Percentiles rank a stretch among this genome's conserved stretches.
Conservation (phyloP, 1,140 invertebrate species). For the Gryon sp. region DNA sequence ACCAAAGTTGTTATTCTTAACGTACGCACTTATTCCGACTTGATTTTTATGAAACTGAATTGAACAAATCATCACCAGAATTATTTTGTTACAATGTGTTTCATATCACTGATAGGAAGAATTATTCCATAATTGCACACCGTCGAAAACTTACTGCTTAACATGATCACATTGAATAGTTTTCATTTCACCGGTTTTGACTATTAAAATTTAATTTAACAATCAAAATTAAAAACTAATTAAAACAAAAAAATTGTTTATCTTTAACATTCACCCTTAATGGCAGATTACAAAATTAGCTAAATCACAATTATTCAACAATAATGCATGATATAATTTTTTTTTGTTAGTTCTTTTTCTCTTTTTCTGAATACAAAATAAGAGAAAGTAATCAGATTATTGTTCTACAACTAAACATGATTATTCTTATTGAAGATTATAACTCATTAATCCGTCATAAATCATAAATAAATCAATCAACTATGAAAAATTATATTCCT, state of each 20-base stretch:
- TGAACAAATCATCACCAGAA: constrained; percentile 12
- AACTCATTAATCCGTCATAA: too few relatives aligned
- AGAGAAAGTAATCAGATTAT: too few relatives aligned
- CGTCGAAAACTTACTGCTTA: constrained; percentile 28
- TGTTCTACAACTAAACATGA: neutral
- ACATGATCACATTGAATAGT: constrained; percentile 25
- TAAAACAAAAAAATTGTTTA: constrained; percentile 28
- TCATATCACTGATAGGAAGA: constrained; percentile 41
- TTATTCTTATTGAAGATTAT: too few relatives aligned
- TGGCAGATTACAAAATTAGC: constrained; percentile 12
- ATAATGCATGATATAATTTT: neutral
- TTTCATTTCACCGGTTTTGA: constrained; percentile 10
- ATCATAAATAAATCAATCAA: too few relatives aligned
- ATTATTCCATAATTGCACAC: constrained; percentile 46
- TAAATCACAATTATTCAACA: constrained; percentile 36
- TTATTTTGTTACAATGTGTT: constrained; percentile 8
- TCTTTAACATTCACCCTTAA: constrained; percentile 25
- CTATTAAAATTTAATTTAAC: constrained; percentile 10
- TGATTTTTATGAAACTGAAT: constrained; percentile 5
- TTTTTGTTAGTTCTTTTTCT: neutral
- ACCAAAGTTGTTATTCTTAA: constrained; percentile 2
- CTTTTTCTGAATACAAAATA: too few relatives aligned
- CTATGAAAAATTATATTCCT: too few relatives aligned
- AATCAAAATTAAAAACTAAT: constrained; percentile 23
- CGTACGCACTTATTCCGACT: constrained; percentile 11